Base-by-base conservation (phyloP, 2,797 vertebrate species). In the Melopsittacus undulatus region DNA sequence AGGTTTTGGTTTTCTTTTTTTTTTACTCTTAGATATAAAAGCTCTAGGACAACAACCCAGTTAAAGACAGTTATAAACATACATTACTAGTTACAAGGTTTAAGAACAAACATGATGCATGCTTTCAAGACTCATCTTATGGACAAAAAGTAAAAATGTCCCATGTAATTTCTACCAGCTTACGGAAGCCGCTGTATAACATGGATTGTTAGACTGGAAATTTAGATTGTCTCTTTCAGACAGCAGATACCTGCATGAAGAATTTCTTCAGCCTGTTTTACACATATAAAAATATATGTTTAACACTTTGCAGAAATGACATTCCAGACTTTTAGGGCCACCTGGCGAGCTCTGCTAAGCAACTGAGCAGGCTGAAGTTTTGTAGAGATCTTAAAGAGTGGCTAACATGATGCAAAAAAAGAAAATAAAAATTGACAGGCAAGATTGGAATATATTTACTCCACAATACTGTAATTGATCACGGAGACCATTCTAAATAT, bases 1-100 rank as follows among this genome's bases (percentile, higher is more conserved):
- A n/a, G 2, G 16, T 63, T 32, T 29, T 96, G 14, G 9, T 34
- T 15, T 17, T 24, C 1, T 59, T 36, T 36, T 59, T 59, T 96
- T 87, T 91, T 95, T 70, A 78, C 26, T 96, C 40, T 69, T 81
- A 64, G 45, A 85, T 75, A 85, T 93, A 92, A 91, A 95, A 95
- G 75, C 19, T 73, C 77, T 54, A 66, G 69, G 67, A 96, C 70
- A 87, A 80, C 49, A 66, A 36, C n/a, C 72, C 52, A 49, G 63
- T 74, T 94, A 80, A 70, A 87, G 57, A 87, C 49, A 91, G 52
- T 70, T 75, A 77, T n/a, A 92, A 94, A 64, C 48, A 77, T 57
- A 77, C 68, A 91, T 72, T 84, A 89, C 62, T 78, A 79, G 69
- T 70, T 90, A 42, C 2, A 78, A 43, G n/a, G 84, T 83, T 87